Base-by-base conservation (phyloP, 2,888 invertebrate genomes). In the Fabriciana adippe region DNA sequence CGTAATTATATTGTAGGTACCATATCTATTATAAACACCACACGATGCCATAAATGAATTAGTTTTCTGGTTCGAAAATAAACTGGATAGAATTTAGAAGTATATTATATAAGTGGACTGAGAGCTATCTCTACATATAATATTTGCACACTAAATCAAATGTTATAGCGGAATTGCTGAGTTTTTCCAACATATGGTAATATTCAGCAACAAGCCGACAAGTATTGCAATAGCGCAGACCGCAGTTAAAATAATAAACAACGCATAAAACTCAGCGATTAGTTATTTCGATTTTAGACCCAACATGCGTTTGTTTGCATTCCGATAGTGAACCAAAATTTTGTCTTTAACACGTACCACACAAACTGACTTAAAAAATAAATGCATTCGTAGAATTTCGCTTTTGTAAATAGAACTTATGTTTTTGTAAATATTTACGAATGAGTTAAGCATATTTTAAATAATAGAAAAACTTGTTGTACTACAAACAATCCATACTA, bases 221-320 rank as follows among this genome's bases (percentile, higher is more conserved):
- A 71, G 66, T 67, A 54, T 71, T 67, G 70, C 68, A 78, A 78
- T 75, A 79, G 74, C 75, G 77, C 69, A 72, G 79, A 79, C 74
- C 75, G 77, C 69, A 72, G 79, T 80, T 82, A 80, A 70, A 83
- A 86, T 74, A 88, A 87, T 81, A 88, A 88, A 88, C 84, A 85
- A 64, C 51, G 64, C 70, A 67, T 64, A 70, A 73, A 66, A 55
- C 64, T 65, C 64, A 67, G 68, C 69, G 66, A 73, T 73, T 77
- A 76, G 77, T 79, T 74, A 75, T 71, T 41, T 41, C 35, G 11
- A 71, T 72, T 74, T 70, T 73, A 73, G 72, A 73, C 64, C 56
- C 68, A 68, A 55, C 62, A n/a, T 47, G 21, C 57, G 0, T 21
- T 78, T 79, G 77, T 78, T 78, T 74, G 73, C 74, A 76, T 80